Base-by-base conservation (phyloP, 2,113 vertebrate species). In the Thunnus maccoyii region DNA sequence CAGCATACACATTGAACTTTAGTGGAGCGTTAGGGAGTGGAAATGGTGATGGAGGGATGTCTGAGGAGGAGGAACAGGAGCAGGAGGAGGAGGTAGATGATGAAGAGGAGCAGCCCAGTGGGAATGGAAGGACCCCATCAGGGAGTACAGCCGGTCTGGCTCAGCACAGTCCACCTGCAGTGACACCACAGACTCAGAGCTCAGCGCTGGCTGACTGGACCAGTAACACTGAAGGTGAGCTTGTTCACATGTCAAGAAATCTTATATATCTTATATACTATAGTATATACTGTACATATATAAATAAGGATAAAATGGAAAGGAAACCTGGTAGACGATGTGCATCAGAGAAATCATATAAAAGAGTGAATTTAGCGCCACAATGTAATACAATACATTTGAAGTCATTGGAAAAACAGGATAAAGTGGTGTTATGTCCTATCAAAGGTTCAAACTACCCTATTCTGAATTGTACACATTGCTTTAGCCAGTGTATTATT, bases 171-270 rank as follows among this genome's bases (percentile, higher is more conserved):
- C 70, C 58, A 14, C 55, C 70, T 0, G 74, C 60, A 48, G 83
- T 68, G 10, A 16, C 61, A 3, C 80, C 51, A 2, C 89, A 85
- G 71, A 84, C 41, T 13, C 86, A 86, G 66, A 85, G 57, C 76
- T 64, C 89, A 3, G 64, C n/a, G 0, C 78, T 65, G 54, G 77
- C 64, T 3, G 60, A 84, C 25, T 69, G 90, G 70, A 84, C 70
- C 22, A 47, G 72, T 51, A 68, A 44, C 80, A 76, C 62, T 8
- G 82, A 84, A 81, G 94, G 92, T 94, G 61, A 88, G 88, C 57
- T 18, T 51, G 8, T n/a, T 44, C 3, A 13, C 22, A 25, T 25
- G 2, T 20, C 30, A 8, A 41, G 36, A 41, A 41, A 41, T 41
- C 7, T 41, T 7, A 6, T 36, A 36, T 36, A 36, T 36, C 32